phyloP scores from a whole-genome alignment of 2,888 invertebrate genomes.

The Bombylius major region DNA sequence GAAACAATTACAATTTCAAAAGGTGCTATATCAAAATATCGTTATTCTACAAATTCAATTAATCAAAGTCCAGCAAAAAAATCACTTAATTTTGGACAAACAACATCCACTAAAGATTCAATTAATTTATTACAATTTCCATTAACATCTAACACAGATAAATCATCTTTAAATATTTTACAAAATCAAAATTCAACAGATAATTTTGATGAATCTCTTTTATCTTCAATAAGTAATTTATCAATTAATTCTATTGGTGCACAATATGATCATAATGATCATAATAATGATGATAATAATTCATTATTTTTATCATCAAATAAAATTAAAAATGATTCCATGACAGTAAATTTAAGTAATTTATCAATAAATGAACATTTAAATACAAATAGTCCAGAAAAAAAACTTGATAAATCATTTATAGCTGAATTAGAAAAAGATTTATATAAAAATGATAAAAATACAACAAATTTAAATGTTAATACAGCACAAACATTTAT shows the following conservation, averaged over 20 bases:
- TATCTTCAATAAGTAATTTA: not conserved
- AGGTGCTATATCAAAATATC: constrained; percentile 13
- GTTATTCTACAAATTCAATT: not conserved
- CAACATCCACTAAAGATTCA: constrained; percentile 24
- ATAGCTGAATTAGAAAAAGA: constrained; percentile 53
- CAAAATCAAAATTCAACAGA: not conserved
- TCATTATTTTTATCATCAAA: not conserved
- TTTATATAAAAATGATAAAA: constrained; percentile 30
- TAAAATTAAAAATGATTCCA: constrained; percentile 17
- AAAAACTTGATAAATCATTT: constrained; percentile 45
- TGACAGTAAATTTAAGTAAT: constrained; percentile 26
- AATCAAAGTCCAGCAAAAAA: not conserved
- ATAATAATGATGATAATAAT: not conserved
- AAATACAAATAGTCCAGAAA: constrained; percentile 21
- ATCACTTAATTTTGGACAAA: constrained; percentile 3
- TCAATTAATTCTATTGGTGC: not conserved
- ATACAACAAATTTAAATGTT: constrained; percentile 30
- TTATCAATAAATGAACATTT: constrained; percentile 23
- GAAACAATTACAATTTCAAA: not conserved
- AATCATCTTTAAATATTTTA: not conserved
- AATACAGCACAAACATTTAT: constrained; percentile 30
- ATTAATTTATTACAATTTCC: constrained; percentile 11
- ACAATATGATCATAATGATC: not conserved
- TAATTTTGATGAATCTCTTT: not conserved
- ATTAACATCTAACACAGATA: not conserved